phyloP scores from a whole-genome alignment of 1,140 invertebrate genomes.

The Apis laboriosa region DNA sequence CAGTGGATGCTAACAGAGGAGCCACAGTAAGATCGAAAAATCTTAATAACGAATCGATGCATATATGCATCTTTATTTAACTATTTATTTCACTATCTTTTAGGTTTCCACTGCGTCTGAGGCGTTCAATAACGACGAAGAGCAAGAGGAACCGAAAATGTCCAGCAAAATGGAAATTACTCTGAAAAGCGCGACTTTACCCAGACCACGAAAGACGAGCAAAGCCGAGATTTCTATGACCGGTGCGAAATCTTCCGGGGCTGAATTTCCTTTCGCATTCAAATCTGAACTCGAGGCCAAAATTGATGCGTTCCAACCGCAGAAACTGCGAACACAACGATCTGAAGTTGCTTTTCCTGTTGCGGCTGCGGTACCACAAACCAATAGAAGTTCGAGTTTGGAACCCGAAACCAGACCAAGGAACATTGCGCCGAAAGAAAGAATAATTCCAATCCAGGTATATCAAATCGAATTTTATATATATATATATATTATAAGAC shows the following conservation, averaged over 20 bases:
- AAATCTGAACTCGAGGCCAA: constrained; percentile 84
- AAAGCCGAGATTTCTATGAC: constrained; percentile 85
- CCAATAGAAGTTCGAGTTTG: constrained; percentile 75
- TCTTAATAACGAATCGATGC: background rate
- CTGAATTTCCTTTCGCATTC: constrained; percentile 77
- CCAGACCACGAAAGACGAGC: constrained; percentile 83
- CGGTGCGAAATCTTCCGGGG: constrained; percentile 72
- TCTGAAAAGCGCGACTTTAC: constrained; percentile 85
- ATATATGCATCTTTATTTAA: background rate
- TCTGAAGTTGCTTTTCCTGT: constrained; percentile 84
- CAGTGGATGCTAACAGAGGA: constrained; percentile 37
- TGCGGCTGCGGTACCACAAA: constrained; percentile 72
- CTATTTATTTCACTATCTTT: background rate
- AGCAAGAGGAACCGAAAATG: constrained; percentile 73
- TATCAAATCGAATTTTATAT: background rate
- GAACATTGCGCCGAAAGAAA: constrained; percentile 76
- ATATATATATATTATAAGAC: no score
- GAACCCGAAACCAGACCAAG: constrained; percentile 75
- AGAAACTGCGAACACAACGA: constrained; percentile 79
- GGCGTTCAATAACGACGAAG: constrained; percentile 3
- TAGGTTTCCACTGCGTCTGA: constrained; percentile 3
- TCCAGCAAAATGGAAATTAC: constrained; percentile 85
- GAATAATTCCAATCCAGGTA: constrained; percentile 83
- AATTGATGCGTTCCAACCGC: constrained; percentile 79
- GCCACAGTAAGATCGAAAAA: constrained; percentile 64